These are phyloP conservation scores for Hirtodrosophila duncani DNA, from an alignment of 2,888 invertebrate genomes.

Conservation along the genomic window DNA sequence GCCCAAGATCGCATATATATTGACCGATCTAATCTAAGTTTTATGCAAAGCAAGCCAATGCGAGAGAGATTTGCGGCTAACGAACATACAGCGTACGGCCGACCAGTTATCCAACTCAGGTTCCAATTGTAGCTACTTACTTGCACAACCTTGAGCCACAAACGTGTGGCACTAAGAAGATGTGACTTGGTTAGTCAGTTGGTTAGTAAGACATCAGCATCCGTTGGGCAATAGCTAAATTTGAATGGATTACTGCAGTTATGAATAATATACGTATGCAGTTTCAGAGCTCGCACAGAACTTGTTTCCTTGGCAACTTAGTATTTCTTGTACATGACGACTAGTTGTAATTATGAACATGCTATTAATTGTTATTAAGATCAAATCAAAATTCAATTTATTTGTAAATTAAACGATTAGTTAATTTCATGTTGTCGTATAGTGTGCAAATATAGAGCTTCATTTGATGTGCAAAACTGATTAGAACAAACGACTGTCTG, in stretches of 20 bases:
- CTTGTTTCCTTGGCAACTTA: too few species aligned
- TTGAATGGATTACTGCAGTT: too few species aligned
- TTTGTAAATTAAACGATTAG: conserved; percentile 39
- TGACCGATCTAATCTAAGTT: conserved; percentile 23
- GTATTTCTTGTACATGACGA: conserved; percentile 11
- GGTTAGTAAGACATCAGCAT: conserved; percentile 20
- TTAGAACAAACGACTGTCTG: too few species aligned
- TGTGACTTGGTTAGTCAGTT: conserved; percentile 18
- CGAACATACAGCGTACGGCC: conserved; percentile 1
- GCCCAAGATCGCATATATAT: neutral
- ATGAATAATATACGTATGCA: too few species aligned
- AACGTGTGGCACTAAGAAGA: conserved; percentile 28
- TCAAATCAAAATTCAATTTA: conserved; percentile 42
- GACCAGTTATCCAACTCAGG: too few species aligned
- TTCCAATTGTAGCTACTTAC: too few species aligned
- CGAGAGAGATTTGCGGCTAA: conserved; percentile 24
- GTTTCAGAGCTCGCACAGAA: too few species aligned
- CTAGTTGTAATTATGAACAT: conserved; percentile 36
- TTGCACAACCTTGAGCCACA: conserved; percentile 16
- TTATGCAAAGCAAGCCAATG: conserved; percentile 26
- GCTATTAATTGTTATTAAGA: conserved; percentile 47
- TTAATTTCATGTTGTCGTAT: conserved; percentile 17
- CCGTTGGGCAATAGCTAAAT: conserved; percentile 29
- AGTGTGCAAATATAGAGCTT: conserved; percentile 11
- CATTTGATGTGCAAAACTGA: neutral